Base-by-base conservation (phyloP, 2,888 invertebrate genomes). In the Notodonta dromedarius region DNA sequence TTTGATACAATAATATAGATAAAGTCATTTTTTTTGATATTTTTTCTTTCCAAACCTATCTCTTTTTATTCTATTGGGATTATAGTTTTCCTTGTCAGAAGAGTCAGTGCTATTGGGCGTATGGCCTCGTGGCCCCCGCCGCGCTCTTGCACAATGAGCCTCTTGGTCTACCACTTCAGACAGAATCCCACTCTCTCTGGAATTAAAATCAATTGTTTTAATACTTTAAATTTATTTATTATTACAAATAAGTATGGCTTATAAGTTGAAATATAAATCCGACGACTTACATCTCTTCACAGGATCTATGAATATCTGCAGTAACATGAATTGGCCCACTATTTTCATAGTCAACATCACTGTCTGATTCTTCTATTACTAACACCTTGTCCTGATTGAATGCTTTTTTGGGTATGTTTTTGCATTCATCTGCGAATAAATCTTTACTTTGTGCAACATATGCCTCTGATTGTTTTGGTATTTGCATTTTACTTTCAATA, bases 51-150 rank as follows among this genome's bases (percentile, higher is more conserved):
- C 63, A 64, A 59, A 62, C 55, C 57, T 57, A 51, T 61, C 13
- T 62, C 66, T 85, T 69, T 84, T 90, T 50, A 64, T 69, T 76
- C 81, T 84, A 60, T 92, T 91, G 12, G 93, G 93, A 73, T 93
- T 88, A 65, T 78, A 84, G 71, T 93, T 93, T 76, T 93, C 93
- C 74, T 93, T 93, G 51, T 93, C 91, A 2, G 93, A 93, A 12
- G 93, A 93, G 72, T 92, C 86, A 1, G 86, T 87, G 70, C 92
- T 92, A 51, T 80, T 82, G 0, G 91, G 90, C 0, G 91, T 89
- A 9, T 68, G 59, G 0, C 87, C 85, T 46, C 91, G 83, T 6
- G 74, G 71, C n/a, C 70, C 70, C 9, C 79, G 79, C 39, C 77
- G 80, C 4, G 65, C 63, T 62, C 82, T 80, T 13, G 66, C 71